Evolutionary conservation across 2,797 vertebrate genomes (phyloP), one percentile per base, ranked within the genome.

Genomic region (Lagorchestes hirsutus): DNA sequence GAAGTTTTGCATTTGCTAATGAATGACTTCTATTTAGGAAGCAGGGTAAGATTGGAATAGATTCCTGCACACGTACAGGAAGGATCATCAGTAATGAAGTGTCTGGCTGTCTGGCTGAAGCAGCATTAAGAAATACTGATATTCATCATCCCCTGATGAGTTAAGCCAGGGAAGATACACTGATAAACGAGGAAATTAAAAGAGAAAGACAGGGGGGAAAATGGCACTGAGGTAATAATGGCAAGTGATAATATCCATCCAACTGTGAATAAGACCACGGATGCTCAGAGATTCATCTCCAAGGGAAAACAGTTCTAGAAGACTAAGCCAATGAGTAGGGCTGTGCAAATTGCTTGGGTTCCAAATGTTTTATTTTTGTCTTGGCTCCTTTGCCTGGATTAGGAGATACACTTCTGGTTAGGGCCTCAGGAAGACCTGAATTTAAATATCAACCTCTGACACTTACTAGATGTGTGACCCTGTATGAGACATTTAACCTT

Each of bases 181-280:
- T 95, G 90, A 74, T n/a, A 97, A 96, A 93, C 4, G 87, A 56
- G 50, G 50, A 96, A 95, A 87, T 94, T 94, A 93, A 97, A 95
- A 90, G 91, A 82, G 82, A 31, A 94, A 0, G 0, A 12, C 55
- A 55, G 91, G 50, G 54, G 58, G 24, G 74, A 87, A 94, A 96
- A 95, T 55, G n/a, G 14, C 28, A 87, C 62, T 55, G 57, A 94
- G 91, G 27, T 87, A 93, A 93, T 67, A 95, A 96, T 92, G 50
- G 18, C n/a, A 93, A 57, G 11, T 92, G 82, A 94, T 94, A 62
- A 92, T 54, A 93, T 52, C 56, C 16, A 14, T 92, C 11, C 28
- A 27, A 74, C 2, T 55, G 50, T 57, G n/a, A 95, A 29, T 6
- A 31, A 74, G 90, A 94, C 87, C 96, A 2, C 46, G 67, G 3